phyloP scores from a whole-genome alignment of 2,797 vertebrate genomes.

The Gastrophryne carolinensis region DNA sequence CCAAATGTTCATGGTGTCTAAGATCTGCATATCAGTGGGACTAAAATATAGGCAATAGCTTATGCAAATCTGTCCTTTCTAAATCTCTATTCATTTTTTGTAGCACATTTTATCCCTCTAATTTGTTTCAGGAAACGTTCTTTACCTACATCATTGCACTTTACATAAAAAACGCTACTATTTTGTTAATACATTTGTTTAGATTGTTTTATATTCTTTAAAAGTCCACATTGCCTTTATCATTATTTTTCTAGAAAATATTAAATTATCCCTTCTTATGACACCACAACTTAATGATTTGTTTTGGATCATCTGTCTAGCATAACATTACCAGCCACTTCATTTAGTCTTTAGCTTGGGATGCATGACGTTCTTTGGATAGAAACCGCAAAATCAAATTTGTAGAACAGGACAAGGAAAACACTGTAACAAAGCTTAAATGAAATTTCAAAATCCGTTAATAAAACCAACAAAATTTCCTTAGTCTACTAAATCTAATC shows the following conservation, averaged over 20 bases:
- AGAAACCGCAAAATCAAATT: background rate
- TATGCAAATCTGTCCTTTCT: slow-evolving; percentile 48
- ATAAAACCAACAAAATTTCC: background rate
- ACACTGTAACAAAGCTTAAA: background rate
- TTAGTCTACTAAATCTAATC: too few species aligned
- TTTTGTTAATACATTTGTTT: too few species aligned
- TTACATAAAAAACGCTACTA: slow-evolving; percentile 2
- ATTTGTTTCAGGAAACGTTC: slow-evolving; percentile 44
- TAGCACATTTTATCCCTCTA: slow-evolving; percentile 45
- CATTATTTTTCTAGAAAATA: background rate
- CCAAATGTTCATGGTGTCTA: slow-evolving; percentile 4
- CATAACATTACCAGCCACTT: background rate
- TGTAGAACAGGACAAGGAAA: background rate
- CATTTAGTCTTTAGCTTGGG: background rate
- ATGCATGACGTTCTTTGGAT: background rate
- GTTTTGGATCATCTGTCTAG: background rate
- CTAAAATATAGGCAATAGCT: slow-evolving; percentile 39
- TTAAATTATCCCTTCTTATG: background rate
- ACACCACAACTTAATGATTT: background rate
- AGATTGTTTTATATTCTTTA: too few species aligned
- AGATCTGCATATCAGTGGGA: slow-evolving; percentile 38
- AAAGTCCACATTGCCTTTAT: too few species aligned
- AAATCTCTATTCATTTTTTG: slow-evolving; percentile 45
- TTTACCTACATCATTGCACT: slow-evolving; percentile 32
- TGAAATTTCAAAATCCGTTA: background rate